Base-by-base conservation (phyloP, 1,140 invertebrate genomes). In the Drosophila grimshawi region DNA sequence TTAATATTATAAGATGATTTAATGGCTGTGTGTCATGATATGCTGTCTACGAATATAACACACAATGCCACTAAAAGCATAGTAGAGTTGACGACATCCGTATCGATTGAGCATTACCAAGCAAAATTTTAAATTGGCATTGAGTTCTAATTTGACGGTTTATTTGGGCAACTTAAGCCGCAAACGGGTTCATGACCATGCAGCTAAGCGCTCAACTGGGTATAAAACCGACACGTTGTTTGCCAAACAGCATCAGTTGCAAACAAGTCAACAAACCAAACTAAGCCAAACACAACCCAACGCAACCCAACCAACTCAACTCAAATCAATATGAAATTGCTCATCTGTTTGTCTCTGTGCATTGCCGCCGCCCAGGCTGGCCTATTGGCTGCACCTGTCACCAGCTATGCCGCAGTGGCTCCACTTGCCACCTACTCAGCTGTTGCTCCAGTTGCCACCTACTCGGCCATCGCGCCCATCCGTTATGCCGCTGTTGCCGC, bases 321-420 rank as follows among this genome's bases (percentile, higher is more conserved):
- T 37, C 35, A 53, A 55, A 48, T 52, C 64, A 68, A 68, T 61
- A 73, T 73, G 70, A 73, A 73, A 73, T 61, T 61, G 48, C 39
- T 61, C 53, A 56, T 64, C 29, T 41, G 11, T 64, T 56, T 71
- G 45, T 29, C 68, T 10, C 37, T 68, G 35, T 68, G 56, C 57
- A 45, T 61, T 61, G 56, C 51, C 3, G 33, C 30, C 41, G 48
- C 59, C 2, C 59, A 69, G 49, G 60, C 52, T 39, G 67, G 51
- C 5, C 49, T 63, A 64, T 49, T 70, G 52, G 41, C 60, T 3
- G 33, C 67, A 37, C 60, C 63, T 4, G 43, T 66, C n/a, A 29
- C 33, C 64, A 67, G 7, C 10, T 67, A 67, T 30, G 45, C 53
- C 4, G 64, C 45, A 0, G 19, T 57, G 64, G 43, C 64, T 19